Conservation (phyloP, 2,113 vertebrate genomes). For the Notarius quadriscutis region DNA sequence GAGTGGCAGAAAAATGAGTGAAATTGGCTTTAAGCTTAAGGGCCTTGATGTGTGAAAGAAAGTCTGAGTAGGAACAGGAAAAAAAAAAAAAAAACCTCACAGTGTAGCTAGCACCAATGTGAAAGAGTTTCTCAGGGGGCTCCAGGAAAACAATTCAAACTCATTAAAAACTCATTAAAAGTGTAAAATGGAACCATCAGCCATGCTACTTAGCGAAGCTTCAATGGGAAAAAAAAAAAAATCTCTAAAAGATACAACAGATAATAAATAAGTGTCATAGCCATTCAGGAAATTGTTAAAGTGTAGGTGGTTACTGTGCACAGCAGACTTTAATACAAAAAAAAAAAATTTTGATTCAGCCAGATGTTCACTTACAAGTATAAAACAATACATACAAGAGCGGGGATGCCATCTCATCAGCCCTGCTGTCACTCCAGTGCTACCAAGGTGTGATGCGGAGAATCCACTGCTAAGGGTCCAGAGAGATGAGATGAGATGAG, state of each 20-base stretch:
- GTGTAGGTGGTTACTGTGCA: conserved; percentile 95
- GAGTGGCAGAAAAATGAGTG: not conserved
- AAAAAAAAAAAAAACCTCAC: conserved; percentile 76
- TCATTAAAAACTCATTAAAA: conserved; percentile 69
- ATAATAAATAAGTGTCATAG: conserved; percentile 96
- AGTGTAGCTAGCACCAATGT: conserved; percentile 99
- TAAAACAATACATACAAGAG: conserved; percentile 99
- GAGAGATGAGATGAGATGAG: not conserved
- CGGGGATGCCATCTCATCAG: conserved; percentile 84
- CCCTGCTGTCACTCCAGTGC: conserved; percentile 73
- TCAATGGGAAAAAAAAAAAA: conserved; percentile 54
- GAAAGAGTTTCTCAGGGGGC: conserved; percentile 74
- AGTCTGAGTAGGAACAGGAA: not conserved
- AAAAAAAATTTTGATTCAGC: conserved; percentile 88
- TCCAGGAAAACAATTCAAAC: conserved; percentile 79
- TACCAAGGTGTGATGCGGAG: conserved; percentile 29
- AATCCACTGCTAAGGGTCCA: conserved; percentile 50
- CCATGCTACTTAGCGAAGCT: conserved; percentile 69
- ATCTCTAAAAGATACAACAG: conserved; percentile 79
- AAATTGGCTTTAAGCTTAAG: conserved; percentile 47
- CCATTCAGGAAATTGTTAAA: conserved; percentile 78
- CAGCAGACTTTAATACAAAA: conserved; percentile 83
- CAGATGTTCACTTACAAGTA: conserved; percentile 98
- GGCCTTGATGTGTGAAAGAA: conserved; percentile 51
- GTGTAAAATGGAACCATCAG: conserved; percentile 61